These are phyloP conservation scores for Odontomachus brunneus DNA, from an alignment of 1,140 invertebrate genomes.

Conservation along the genomic window DNA sequence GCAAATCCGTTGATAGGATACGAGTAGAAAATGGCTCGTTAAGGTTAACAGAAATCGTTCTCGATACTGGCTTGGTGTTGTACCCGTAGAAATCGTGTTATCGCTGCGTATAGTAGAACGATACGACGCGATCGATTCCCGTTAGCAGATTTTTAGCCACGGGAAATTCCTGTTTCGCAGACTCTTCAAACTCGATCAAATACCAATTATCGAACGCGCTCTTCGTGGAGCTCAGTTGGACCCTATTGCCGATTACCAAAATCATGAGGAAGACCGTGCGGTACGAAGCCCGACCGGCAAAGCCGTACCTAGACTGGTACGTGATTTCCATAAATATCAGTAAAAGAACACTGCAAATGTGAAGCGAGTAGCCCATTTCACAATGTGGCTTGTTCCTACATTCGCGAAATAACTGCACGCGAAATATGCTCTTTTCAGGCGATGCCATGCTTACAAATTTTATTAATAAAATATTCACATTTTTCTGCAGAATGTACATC, in stretches of 20 bases:
- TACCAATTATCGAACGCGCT: constrained; percentile 78
- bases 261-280: constrained; percentile 67
- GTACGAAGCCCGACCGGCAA: constrained; percentile 62
- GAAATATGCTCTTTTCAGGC: too few relatives aligned
- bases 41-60: constrained; percentile 25
- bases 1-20: not conserved
- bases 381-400: not conserved
- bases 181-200: constrained; percentile 75
- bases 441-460: too few relatives aligned
- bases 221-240: constrained; percentile 75
- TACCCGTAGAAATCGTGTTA: constrained; percentile 42
- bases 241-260: constrained; percentile 69
- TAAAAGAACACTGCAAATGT: not conserved
- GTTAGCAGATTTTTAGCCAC: constrained; percentile 28
- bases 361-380: not conserved
- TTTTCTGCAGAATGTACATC: too few relatives aligned
- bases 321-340: not conserved
- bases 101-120: constrained; percentile 51
- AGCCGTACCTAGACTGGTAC: constrained; percentile 71
- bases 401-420: too few relatives aligned
- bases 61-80: not conserved
- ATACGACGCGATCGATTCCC: constrained; percentile 43
- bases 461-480: too few relatives aligned
- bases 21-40: not conserved
- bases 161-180: constrained; percentile 73